Evolutionary conservation across 2,797 vertebrate species (phyloP).

Genomic region (Botia kubotai): DNA sequence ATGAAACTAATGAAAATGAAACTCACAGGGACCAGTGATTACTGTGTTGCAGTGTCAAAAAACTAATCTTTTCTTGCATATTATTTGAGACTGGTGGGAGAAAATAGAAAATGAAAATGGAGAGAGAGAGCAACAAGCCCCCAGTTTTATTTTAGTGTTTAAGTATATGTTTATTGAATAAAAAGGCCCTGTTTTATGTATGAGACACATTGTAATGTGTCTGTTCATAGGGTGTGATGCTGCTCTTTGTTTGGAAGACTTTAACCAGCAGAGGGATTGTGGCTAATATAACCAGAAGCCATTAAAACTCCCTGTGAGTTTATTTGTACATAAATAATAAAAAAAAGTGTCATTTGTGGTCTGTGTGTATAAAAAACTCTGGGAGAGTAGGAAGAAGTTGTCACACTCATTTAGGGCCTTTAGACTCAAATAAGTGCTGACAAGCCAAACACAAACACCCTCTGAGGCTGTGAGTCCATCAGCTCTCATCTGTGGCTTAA

Average conservation of each 20-base stretch:
- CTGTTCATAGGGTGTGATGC: neutral
- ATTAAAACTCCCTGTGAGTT: neutral
- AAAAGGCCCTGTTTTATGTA: no score
- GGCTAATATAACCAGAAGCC: conserved; percentile 1
- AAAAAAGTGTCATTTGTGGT: neutral
- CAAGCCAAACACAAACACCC: neutral
- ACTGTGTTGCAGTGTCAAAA: no score
- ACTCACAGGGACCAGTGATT: no score
- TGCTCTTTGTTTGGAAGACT: conserved; percentile 11
- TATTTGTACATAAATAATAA: neutral
- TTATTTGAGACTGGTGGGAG: neutral
- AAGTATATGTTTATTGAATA: neutral
- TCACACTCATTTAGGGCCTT: conserved; percentile 22
- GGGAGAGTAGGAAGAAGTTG: neutral
- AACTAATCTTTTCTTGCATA: no score
- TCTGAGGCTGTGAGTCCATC: neutral
- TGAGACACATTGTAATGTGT: no score
- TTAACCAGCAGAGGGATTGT: neutral
- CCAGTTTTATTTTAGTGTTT: neutral
- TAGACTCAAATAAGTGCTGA: conserved; percentile 15
- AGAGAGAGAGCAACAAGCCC: no score
- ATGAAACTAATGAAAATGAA: no score
- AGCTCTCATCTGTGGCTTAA: neutral
- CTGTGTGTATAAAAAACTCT: neutral
- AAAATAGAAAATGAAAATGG: neutral